A percentile compares a stretch with the other conserved stretches of the same genome.
Conservation (phyloP, 2,113 vertebrate species). For the Mirza zaza region DNA sequence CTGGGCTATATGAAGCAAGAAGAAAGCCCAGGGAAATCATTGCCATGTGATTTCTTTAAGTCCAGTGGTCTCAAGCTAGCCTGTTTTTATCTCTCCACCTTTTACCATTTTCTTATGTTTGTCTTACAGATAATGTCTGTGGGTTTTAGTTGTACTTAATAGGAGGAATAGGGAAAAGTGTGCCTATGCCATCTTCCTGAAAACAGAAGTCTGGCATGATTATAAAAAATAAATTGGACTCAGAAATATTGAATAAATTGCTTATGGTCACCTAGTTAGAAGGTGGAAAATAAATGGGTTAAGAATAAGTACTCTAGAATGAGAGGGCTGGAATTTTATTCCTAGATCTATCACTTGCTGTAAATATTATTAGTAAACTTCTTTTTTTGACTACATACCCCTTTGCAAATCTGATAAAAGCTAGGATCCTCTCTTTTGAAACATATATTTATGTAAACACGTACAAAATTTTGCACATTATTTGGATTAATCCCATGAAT, state of each 20-base stretch:
- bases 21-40: not conserved
- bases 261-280: not conserved
- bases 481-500: not conserved
- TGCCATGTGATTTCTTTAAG: not conserved
- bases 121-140: not conserved
- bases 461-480: not conserved
- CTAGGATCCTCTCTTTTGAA: not conserved
- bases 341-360: not conserved
- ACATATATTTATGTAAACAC: not conserved
- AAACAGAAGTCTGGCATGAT: not conserved
- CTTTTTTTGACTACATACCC: not conserved
- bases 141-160: not conserved
- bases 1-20: not conserved
- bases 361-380: not conserved
- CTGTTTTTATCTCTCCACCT: not conserved
- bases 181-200: not conserved
- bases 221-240: not conserved
- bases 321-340: not conserved
- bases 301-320: not conserved
- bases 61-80: not conserved
- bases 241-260: not conserved
- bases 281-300: not conserved
- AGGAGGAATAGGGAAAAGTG: not conserved
- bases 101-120: not conserved
- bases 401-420: not conserved